A percentile compares a stretch with the other conserved stretches of the same genome.
Conservation (phyloP, 2,797 vertebrate species). For the Peromyscus aztecus region DNA sequence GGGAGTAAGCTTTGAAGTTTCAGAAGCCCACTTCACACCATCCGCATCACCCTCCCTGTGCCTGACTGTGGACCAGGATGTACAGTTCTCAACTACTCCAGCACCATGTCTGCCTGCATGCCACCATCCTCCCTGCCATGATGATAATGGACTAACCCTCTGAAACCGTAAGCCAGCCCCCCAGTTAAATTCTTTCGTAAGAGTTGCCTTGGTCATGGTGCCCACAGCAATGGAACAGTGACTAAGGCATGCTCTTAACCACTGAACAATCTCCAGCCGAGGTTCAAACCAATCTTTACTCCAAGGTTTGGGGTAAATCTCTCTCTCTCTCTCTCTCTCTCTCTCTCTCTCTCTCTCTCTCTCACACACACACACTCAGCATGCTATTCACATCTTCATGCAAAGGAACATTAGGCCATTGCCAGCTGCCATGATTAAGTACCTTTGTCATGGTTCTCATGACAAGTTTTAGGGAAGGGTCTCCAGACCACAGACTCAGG, state of each 20-base stretch:
- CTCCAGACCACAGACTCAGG: background rate
- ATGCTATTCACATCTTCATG: background rate
- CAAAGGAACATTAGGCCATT: background rate
- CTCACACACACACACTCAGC: background rate
- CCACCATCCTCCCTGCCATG: background rate
- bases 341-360: background rate
- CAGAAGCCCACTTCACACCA: background rate
- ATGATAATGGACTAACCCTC: background rate
- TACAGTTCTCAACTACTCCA: background rate
- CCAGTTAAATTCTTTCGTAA: background rate
- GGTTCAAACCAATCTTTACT: background rate
- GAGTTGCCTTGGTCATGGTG: background rate
- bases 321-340: too few relatives aligned
- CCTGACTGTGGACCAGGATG: too few relatives aligned
- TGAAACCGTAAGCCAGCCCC: background rate
- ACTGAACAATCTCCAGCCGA: background rate
- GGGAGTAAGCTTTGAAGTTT: background rate
- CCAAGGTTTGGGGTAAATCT: too few relatives aligned
- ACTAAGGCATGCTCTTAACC: background rate
- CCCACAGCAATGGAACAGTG: background rate
- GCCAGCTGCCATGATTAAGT: background rate
- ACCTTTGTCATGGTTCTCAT: background rate
- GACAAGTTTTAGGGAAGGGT: background rate
- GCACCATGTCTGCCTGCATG: background rate
- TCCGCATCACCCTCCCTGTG: background rate